A percentile compares a stretch with the other conserved stretches of the same genome.
phyloP scores from a whole-genome alignment of 2,797 vertebrate species.

The Myotis myotis region DNA sequence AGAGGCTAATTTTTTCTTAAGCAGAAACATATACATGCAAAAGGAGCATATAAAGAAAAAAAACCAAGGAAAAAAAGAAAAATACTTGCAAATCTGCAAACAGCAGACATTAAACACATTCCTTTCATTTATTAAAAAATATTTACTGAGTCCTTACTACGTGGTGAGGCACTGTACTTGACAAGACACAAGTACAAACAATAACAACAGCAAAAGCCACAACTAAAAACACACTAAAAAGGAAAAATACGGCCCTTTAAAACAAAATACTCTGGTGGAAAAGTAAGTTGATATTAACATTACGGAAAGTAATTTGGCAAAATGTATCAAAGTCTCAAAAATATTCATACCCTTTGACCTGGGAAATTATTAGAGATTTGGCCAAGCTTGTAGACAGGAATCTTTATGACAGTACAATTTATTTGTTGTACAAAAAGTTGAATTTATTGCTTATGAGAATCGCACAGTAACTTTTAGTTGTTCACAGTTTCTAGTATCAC shows the following conservation, averaged over 20 bases:
- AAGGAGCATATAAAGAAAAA: not conserved
- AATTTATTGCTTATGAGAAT: constrained; percentile 61
- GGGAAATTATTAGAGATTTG: not conserved
- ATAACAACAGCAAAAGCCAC: not conserved
- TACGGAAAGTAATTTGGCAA: not conserved
- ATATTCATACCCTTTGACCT: not conserved
- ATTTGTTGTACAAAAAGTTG: not conserved
- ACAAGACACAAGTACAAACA: not conserved
- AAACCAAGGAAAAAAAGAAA: not conserved
- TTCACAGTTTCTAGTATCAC: not conserved
- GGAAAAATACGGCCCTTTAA: not conserved
- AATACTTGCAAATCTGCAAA: not conserved
- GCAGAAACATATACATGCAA: not conserved
- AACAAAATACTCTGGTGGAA: not conserved
- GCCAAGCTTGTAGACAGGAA: not conserved
- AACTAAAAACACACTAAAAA: not conserved
- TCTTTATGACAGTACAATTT: not conserved
- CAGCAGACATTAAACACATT: not conserved
- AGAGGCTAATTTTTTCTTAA: not conserved
- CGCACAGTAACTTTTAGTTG: constrained; percentile 2
- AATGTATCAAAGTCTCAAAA: not conserved
- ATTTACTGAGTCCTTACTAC: not conserved
- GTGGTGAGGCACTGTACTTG: not conserved
- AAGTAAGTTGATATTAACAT: not conserved
- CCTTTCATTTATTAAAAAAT: not conserved